Percentiles rank a stretch among this genome's conserved stretches.
Conservation (phyloP, 2,113 vertebrate species). For the Mugil cephalus region DNA sequence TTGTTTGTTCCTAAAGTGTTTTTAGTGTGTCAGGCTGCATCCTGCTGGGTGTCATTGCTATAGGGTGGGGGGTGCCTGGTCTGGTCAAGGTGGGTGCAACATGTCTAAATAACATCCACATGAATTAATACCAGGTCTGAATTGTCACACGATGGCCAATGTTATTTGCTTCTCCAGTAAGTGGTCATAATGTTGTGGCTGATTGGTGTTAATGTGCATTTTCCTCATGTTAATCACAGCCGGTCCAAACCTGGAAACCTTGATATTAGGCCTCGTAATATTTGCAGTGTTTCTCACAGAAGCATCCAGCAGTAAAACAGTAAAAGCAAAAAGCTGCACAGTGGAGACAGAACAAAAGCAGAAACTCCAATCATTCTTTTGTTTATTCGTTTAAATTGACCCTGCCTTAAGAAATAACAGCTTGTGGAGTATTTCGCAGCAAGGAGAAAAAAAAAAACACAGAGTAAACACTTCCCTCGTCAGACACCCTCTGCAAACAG, state of each 20-base stretch:
- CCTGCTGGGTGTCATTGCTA: too few relatives aligned
- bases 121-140: too few relatives aligned
- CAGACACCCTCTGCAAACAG: neutral
- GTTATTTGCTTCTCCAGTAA: too few relatives aligned
- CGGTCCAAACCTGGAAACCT: neutral
- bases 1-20: too few relatives aligned
- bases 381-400: slow-evolving; percentile 22
- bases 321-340: neutral
- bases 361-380: neutral
- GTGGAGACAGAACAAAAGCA: neutral
- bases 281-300: neutral
- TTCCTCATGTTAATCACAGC: neutral
- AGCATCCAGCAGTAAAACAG: neutral
- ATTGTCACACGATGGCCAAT: too few relatives aligned
- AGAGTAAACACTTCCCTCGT: slow-evolving; percentile 13
- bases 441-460: neutral
- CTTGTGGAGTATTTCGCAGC: slow-evolving; percentile 3
- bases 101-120: too few relatives aligned
- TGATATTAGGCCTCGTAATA: neutral
- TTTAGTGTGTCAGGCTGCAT: too few relatives aligned
- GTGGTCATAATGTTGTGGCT: too few relatives aligned
- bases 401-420: slow-evolving; percentile 27
- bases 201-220: neutral
- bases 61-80: too few relatives aligned
- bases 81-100: too few relatives aligned